Conservation (phyloP, 2,888 invertebrate genomes). For the Seira ritae region DNA sequence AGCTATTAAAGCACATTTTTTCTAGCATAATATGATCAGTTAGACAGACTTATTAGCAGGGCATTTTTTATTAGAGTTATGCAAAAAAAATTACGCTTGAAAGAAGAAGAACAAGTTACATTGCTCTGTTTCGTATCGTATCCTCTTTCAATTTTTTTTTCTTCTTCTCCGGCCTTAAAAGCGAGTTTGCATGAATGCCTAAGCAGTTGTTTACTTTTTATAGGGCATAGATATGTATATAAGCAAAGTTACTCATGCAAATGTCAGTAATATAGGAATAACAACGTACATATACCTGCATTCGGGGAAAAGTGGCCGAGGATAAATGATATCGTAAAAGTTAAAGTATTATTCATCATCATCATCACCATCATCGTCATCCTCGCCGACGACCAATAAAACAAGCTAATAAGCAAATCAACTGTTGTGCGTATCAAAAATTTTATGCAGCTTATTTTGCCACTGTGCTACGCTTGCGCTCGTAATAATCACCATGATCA, state of each 20-base stretch:
- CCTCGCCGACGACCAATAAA: conserved; percentile 56
- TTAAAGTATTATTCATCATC: conserved; percentile 18
- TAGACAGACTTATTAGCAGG: neutral
- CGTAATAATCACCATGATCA: conserved; percentile 39
- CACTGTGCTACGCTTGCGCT: conserved; percentile 63
- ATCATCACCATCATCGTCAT: conserved; percentile 35
- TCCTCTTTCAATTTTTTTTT: neutral
- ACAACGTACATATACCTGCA: no score
- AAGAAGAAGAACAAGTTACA: conserved; percentile 55
- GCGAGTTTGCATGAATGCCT: no score
- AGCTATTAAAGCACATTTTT: neutral
- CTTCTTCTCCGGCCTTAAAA: neutral
- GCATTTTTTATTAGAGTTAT: conserved; percentile 36
- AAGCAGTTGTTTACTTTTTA: no score
- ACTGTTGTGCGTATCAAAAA: conserved; percentile 62
- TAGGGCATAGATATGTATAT: no score
- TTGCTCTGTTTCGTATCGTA: conserved; percentile 2
- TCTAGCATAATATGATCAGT: neutral
- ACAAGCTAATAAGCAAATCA: conserved; percentile 67
- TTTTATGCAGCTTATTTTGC: conserved; percentile 65
- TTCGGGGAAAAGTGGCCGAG: neutral
- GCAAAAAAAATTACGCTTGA: conserved; percentile 43
- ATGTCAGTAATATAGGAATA: no score
- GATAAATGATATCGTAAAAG: conserved; percentile 10
- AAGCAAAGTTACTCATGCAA: no score